Percentiles rank a stretch among this genome's conserved stretches.
These are phyloP conservation scores for Antrozous pallidus DNA, from an alignment of 2,797 vertebrate species.

Conservation along the genomic window DNA sequence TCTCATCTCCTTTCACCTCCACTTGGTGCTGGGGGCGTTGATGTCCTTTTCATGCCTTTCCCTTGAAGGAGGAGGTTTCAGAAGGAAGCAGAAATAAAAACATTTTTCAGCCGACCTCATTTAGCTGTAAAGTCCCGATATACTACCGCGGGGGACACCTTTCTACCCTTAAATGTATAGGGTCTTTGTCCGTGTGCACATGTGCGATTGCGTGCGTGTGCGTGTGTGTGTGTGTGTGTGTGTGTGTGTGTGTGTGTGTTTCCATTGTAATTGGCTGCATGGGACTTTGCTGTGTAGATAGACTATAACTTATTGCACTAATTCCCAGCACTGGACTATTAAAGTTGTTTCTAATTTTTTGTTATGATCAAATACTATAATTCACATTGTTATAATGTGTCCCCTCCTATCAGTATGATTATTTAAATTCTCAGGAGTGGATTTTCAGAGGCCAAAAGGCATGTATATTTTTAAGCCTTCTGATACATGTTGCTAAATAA, in stretches of 20 bases:
- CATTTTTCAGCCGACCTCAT: not conserved
- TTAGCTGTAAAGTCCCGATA: not conserved
- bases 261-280: not conserved
- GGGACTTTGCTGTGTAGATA: not conserved
- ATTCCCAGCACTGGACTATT: constrained; percentile 17
- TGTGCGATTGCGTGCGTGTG: not conserved
- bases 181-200: not conserved
- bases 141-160: not conserved
- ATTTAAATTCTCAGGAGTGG: constrained; percentile 40
- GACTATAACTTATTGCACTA: not conserved
- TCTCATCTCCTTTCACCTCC: not conserved
- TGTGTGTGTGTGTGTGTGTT: not conserved
- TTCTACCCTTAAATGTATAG: not conserved
- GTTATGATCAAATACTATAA: constrained; percentile 48
- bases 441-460: constrained; percentile 55
- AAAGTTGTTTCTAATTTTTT: constrained; percentile 48
- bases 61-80: not conserved
- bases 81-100: not conserved
- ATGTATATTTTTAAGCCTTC: constrained; percentile 33
- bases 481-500: constrained; percentile 31
- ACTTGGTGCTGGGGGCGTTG: not conserved
- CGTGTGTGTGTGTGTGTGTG: not conserved
- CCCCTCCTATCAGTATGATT: not conserved
- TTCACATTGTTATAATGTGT: not conserved
- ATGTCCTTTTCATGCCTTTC: not conserved